Evolutionary conservation across 1,140 invertebrate genomes (phyloP).

Genomic region (Acromyrmex heyeri): DNA sequence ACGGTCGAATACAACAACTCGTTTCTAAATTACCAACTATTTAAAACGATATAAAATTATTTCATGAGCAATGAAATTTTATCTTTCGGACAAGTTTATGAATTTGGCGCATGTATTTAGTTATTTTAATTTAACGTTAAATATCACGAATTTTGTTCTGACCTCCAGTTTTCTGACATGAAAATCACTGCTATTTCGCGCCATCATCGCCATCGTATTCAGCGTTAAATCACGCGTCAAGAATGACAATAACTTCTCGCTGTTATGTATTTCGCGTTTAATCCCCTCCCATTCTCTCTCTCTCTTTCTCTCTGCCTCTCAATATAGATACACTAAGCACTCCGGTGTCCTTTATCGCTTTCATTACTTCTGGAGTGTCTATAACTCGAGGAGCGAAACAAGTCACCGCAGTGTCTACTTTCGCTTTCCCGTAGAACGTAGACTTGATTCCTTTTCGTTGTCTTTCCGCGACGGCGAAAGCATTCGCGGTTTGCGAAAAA

Average conservation of each 20-base stretch:
- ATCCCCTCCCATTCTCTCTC: constrained; percentile 7
- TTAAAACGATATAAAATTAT: not conserved
- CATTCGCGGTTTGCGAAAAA: constrained; percentile 19
- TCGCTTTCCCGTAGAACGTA: constrained; percentile 54
- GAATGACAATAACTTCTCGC: constrained; percentile 36
- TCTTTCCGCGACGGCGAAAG: constrained; percentile 36
- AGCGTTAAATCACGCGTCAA: constrained; percentile 11
- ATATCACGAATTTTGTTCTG: not conserved
- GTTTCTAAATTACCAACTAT: not conserved
- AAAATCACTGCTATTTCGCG: not conserved
- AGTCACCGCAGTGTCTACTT: constrained; percentile 47
- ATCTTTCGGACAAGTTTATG: not conserved
- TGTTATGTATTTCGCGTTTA: constrained; percentile 46
- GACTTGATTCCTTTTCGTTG: constrained; percentile 43
- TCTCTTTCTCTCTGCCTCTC: constrained; percentile 9
- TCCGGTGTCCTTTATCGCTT: constrained; percentile 60
- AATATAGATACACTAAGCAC: constrained; percentile 5
- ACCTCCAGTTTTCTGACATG: constrained; percentile 18
- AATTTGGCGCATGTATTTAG: not conserved
- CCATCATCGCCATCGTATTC: constrained; percentile 16
- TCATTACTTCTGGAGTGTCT: constrained; percentile 55
- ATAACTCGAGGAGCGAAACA: constrained; percentile 52
- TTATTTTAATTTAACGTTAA: not conserved
- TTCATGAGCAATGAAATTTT: not conserved
- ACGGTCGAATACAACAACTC: not conserved